Conservation (phyloP, 2,113 vertebrate species). For the Trochalopteron elliotii region DNA sequence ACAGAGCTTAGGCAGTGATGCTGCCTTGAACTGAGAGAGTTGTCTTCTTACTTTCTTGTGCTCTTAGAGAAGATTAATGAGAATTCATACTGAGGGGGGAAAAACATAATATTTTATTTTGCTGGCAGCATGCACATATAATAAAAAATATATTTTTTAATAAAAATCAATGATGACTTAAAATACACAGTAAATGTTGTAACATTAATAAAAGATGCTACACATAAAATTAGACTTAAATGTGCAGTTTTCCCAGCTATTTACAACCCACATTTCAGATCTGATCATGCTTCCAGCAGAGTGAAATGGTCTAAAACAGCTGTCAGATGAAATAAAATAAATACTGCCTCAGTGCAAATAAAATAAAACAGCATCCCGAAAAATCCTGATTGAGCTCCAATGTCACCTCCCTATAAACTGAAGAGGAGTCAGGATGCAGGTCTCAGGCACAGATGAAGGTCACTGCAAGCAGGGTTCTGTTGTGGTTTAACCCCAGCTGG, state of each 20-base stretch:
- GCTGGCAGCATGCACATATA: conserved; percentile 35
- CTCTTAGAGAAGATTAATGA: conserved; percentile 29
- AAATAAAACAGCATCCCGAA: conserved; percentile 5
- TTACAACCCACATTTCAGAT: conserved; percentile 59
- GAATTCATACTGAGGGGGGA: background rate
- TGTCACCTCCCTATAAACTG: background rate
- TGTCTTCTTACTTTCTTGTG: background rate
- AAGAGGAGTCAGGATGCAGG: background rate
- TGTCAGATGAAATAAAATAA: conserved; percentile 69
- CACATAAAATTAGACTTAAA: conserved; percentile 65
- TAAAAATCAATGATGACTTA: conserved; percentile 75
- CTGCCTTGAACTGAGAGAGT: background rate
- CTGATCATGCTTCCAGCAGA: conserved; percentile 58
- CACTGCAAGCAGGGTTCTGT: background rate
- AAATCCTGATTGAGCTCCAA: background rate
- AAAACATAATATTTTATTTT: conserved; percentile 58
- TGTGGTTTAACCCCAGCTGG: background rate
- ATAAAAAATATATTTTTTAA: conserved; percentile 69
- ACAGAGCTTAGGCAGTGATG: background rate
- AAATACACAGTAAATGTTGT: conserved; percentile 63
- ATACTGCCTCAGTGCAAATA: conserved; percentile 32
- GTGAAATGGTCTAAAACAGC: conserved; percentile 66
- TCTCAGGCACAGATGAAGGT: background rate
- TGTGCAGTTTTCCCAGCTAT: conserved; percentile 31
- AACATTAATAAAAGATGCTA: conserved; percentile 69